Conservation (phyloP, 2,113 vertebrate species). For the Dissostichus mawsoni region DNA sequence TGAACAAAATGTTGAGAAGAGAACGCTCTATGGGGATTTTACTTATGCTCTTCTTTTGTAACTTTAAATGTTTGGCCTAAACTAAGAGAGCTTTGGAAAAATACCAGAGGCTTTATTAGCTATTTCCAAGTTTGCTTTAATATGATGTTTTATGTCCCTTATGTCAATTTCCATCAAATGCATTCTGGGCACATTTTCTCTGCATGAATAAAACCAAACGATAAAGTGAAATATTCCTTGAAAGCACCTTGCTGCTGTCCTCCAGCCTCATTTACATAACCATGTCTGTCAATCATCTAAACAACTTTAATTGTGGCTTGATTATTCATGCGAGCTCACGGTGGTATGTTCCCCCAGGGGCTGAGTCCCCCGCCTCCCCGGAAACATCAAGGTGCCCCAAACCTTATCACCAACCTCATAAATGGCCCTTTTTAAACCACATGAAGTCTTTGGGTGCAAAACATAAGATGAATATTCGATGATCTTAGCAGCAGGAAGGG, state of each 20-base stretch:
- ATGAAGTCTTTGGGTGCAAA: slow-evolving; percentile 14
- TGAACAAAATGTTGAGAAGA: neutral
- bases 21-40: neutral
- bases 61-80: slow-evolving; percentile 5
- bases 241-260: slow-evolving; percentile 19
- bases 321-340: slow-evolving; percentile 1
- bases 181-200: slow-evolving; percentile 12
- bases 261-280: slow-evolving; percentile 10
- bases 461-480: neutral
- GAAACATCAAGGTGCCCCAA: slow-evolving; percentile 28
- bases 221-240: slow-evolving; percentile 25
- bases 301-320: slow-evolving; percentile 10
- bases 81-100: slow-evolving; percentile 19
- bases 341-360: slow-evolving; percentile 5
- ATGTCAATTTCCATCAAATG: slow-evolving; percentile 9
- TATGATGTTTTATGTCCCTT: neutral
- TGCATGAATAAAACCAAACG: slow-evolving; percentile 21
- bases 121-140: neutral
- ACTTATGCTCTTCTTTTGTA: neutral
- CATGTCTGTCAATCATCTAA: slow-evolving; percentile 1
- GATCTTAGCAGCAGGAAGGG: neutral
- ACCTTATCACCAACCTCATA: slow-evolving; percentile 19
- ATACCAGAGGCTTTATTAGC: neutral
- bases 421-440: slow-evolving; percentile 10
- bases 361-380: neutral